phyloP scores from a whole-genome alignment of 1,140 invertebrate genomes.

The Euura lappo region DNA sequence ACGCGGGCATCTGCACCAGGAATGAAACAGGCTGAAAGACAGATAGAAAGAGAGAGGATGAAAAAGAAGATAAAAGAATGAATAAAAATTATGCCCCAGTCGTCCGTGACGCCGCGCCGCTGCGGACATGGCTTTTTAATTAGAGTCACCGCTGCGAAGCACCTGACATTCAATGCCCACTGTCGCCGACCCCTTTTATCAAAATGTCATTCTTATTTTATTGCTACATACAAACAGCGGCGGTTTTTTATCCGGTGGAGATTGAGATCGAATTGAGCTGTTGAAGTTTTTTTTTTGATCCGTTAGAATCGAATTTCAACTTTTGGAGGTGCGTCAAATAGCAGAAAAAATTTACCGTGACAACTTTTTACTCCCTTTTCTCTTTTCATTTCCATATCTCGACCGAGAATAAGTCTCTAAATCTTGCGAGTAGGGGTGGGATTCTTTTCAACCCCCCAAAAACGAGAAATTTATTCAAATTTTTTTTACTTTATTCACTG shows the following conservation, averaged over 20 bases:
- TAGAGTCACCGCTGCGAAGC: slow-evolving; percentile 52
- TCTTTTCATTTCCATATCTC: slow-evolving; percentile 13
- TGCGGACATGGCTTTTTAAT: slow-evolving; percentile 60
- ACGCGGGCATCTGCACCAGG: neutral
- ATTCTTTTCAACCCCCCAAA: neutral
- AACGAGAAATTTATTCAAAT: slow-evolving; percentile 5
- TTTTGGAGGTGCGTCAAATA: no score
- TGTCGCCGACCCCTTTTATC: slow-evolving; percentile 54
- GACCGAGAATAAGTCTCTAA: slow-evolving; percentile 1
- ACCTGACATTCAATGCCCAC: slow-evolving; percentile 49
- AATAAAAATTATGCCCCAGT: slow-evolving; percentile 25
- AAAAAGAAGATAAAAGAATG: slow-evolving; percentile 20
- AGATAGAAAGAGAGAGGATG: slow-evolving; percentile 20
- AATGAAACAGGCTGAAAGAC: slow-evolving; percentile 26
- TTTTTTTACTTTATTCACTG: slow-evolving; percentile 3
- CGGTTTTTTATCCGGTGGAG: no score
- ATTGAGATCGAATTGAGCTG: slow-evolving; percentile 39
- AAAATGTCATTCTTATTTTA: slow-evolving; percentile 59
- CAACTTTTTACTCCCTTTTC: neutral
- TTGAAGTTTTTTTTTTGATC: slow-evolving; percentile 17
- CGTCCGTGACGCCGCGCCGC: slow-evolving; percentile 46
- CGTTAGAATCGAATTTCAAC: no score
- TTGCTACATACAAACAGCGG: neutral
- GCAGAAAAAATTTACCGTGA: no score
- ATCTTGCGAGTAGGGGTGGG: slow-evolving; percentile 3